Evolutionary conservation across 2,797 vertebrate species (phyloP).

Genomic region (Botia kubotai): DNA sequence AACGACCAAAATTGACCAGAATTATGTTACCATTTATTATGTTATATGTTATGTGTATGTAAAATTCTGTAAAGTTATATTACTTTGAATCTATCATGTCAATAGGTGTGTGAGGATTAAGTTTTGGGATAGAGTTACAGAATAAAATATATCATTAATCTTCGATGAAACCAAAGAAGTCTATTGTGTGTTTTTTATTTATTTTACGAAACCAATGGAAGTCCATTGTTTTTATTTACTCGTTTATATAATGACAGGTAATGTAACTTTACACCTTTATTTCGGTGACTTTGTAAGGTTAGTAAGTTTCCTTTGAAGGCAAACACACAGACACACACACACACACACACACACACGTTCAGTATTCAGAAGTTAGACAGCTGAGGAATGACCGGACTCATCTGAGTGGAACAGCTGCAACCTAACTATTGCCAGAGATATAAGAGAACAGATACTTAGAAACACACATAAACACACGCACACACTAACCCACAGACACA

Average conservation of each 20-base stretch:
- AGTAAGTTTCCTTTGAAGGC: constrained; percentile 33
- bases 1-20: no score
- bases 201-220: not conserved
- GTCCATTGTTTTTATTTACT: no score
- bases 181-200: no score
- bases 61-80: no score
- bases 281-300: constrained; percentile 9
- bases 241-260: constrained; percentile 20
- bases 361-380: constrained; percentile 33
- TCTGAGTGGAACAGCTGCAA: constrained; percentile 47
- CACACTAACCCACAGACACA: constrained; percentile 4
- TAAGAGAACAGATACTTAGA: constrained; percentile 26
- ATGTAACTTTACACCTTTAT: constrained; percentile 4
- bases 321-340: not conserved
- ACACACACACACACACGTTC: not conserved
- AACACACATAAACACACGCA: constrained; percentile 8
- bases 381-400: constrained; percentile 46
- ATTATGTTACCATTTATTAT: no score
- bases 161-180: not conserved
- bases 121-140: not conserved
- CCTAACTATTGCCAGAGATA: constrained; percentile 43
- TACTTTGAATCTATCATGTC: no score
- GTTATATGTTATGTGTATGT: no score
- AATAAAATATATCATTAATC: not conserved
- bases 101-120: not conserved